Percentiles rank a stretch among this genome's conserved stretches.
Conservation (phyloP, 1,140 invertebrate genomes). For the Bactericera cockerelli region DNA sequence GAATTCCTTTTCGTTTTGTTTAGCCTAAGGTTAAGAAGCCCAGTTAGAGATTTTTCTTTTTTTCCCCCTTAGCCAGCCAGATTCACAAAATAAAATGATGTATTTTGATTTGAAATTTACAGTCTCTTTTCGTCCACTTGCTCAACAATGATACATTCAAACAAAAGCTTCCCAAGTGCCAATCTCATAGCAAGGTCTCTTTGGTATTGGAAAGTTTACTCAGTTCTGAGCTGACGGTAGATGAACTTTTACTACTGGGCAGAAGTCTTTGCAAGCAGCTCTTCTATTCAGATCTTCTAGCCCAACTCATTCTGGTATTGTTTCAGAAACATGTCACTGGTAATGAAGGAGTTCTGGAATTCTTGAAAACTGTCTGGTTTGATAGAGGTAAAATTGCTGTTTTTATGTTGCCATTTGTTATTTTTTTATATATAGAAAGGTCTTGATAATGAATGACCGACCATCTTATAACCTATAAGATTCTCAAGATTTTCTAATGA, state of each 20-base stretch:
- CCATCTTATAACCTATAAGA: neutral
- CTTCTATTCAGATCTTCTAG: neutral
- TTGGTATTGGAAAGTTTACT: neutral
- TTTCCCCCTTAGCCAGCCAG: too few species aligned
- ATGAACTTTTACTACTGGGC: neutral
- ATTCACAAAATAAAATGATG: too few species aligned
- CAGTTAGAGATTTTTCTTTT: too few species aligned
- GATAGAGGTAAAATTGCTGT: neutral
- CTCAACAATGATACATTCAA: neutral
- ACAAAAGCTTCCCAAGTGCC: neutral
- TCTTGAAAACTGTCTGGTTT: constrained; percentile 4
- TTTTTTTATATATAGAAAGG: neutral
- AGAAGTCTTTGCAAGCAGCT: neutral
- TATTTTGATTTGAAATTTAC: too few species aligned
- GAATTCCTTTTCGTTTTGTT: too few species aligned
- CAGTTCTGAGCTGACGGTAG: neutral
- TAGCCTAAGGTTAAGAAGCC: too few species aligned
- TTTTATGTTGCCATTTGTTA: too few species aligned
- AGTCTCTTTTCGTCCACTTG: neutral
- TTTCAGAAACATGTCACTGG: neutral
- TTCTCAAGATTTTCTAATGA: neutral
- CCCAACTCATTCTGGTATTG: neutral
- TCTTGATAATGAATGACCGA: neutral
- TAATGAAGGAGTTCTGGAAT: neutral
- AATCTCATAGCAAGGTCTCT: neutral